Percentiles rank a stretch among this genome's conserved stretches.
These are phyloP conservation scores for Globia sparganii DNA, from an alignment of 2,888 invertebrate genomes.

Conservation along the genomic window DNA sequence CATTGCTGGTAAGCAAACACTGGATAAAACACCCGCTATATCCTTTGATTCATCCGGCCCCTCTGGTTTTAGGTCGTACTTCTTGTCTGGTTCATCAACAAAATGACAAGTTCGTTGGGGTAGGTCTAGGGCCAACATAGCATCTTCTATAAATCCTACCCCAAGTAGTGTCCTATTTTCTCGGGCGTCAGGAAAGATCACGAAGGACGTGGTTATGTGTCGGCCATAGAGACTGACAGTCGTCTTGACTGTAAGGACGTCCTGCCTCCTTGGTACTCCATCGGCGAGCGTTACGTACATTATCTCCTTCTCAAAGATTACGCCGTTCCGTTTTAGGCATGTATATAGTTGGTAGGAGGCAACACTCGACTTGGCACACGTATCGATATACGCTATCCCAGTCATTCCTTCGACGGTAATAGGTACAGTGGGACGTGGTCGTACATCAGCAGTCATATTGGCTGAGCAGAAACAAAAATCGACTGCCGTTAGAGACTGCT, in stretches of 20 bases:
- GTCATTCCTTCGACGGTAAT: slow-evolving; percentile 11
- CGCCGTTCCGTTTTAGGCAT: neutral
- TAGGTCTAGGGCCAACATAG: neutral
- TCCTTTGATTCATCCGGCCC: neutral
- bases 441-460: slow-evolving; percentile 20
- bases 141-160: neutral
- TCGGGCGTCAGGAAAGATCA: neutral
- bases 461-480: neutral
- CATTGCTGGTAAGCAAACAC: slow-evolving; percentile 2
- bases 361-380: neutral
- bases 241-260: neutral
- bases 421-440: slow-evolving; percentile 30
- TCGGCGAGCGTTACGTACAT: neutral
- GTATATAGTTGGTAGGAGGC: neutral
- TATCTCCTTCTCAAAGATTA: neutral
- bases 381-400: slow-evolving; percentile 43
- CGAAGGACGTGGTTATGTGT: neutral
- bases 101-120: neutral
- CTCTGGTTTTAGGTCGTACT: neutral
- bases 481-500: neutral
- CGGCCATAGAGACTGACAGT: neutral
- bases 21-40: slow-evolving; percentile 1
- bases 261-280: neutral
- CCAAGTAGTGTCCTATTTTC: neutral
- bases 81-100: neutral